A percentile compares a stretch with the other conserved stretches of the same genome.
Conservation (phyloP, 1,140 invertebrate genomes). For the Drosophila paulistorum region DNA sequence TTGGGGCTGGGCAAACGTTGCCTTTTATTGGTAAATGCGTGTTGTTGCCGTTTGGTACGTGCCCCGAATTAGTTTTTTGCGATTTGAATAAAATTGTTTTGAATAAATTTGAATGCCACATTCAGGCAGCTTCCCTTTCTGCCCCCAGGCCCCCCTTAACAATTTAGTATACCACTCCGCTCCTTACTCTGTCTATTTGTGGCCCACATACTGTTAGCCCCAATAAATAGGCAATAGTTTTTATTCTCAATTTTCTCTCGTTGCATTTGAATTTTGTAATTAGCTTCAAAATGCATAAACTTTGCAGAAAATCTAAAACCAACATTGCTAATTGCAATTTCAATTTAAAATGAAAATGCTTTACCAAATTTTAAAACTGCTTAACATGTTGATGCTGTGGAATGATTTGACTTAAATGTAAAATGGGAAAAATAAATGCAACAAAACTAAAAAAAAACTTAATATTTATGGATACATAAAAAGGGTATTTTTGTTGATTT, state of each 20-base stretch:
- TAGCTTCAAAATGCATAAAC: constrained; percentile 38
- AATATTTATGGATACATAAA: background rate
- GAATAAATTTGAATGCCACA: constrained; percentile 76
- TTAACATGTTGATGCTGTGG: background rate
- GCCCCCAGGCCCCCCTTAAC: background rate
- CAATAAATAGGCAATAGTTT: constrained; percentile 64
- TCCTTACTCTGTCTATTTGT: constrained; percentile 5
- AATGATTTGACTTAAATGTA: constrained; percentile 4
- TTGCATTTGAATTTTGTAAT: constrained; percentile 52
- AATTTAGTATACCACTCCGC: constrained; percentile 22
- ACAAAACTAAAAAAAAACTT: background rate
- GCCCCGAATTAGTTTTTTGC: constrained; percentile 78
- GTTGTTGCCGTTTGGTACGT: constrained; percentile 55
- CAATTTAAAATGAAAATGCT: constrained; percentile 12
- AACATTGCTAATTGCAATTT: constrained; percentile 7
- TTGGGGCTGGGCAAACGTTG: constrained; percentile 34
- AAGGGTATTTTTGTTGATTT: background rate
- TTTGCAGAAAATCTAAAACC: constrained; percentile 11
- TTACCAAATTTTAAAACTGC: background rate
- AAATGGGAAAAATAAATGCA: background rate
- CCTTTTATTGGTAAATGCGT: constrained; percentile 69
- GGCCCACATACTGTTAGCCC: constrained; percentile 26
- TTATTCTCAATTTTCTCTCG: constrained; percentile 24
- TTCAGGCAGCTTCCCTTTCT: constrained; percentile 22
- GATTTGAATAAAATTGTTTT: constrained; percentile 80